Base-by-base conservation (phyloP, 2,113 vertebrate genomes). In the Pontoporia blainvillei region DNA sequence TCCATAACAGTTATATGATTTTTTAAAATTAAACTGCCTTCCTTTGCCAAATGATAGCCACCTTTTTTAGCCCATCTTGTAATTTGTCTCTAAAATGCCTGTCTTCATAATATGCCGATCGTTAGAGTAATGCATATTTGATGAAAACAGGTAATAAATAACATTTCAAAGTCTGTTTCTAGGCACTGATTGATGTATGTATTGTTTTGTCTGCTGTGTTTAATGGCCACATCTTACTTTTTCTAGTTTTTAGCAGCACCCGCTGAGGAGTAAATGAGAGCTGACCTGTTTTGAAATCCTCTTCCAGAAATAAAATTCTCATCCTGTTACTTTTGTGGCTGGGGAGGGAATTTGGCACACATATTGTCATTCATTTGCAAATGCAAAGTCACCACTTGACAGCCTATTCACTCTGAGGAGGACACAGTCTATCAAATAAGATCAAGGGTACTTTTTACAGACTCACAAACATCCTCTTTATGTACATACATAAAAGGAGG, bases 91-190 rank as follows among this genome's bases (percentile, higher is more conserved):
- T 13, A 44, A 98, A 97, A 92, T 96, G 78, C 88, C 95, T 97
- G 75, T 98, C 97, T 98, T 98, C 71, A 44, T 98, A 98, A 98
- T 62, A 39, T 94, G 96, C 96, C 0, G 0, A 97, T 98, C 97
- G 97, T 97, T 98, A 98, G 78, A 98, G 95, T 97, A 98, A 98
- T 98, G 83, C 92, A 98, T 98, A 97, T 98, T 98, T 98, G 97
- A 98, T 98, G 98, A 98, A 98, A 98, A 98, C 34, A 84, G 96
- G 85, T 91, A 97, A 98, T 98, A 98, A 98, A 98, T 98, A 98
- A 97, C 72, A 94, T 97, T 98, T 97, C 94, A 97, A 97, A 98
- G 96, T 94, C 94, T 96, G 27, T 96, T 98, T 97, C 88, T 76
- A 97, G 98, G 94, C 97, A 97, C 41, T 97, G 97, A 98, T 97